Base-by-base conservation (phyloP, 2,888 invertebrate genomes). In the Acleris emargana region DNA sequence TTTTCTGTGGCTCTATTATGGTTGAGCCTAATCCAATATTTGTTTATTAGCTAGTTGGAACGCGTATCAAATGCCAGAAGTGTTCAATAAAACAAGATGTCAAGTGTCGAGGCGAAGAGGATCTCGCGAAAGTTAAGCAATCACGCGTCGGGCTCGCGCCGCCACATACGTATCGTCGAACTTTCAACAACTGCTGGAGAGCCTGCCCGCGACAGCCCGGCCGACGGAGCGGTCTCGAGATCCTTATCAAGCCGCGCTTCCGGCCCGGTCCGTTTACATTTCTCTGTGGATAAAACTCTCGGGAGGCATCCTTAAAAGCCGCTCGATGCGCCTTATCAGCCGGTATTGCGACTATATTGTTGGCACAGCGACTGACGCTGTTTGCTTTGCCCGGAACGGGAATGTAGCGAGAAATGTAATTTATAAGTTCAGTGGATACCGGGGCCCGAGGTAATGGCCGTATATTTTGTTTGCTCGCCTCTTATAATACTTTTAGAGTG, bases 301-400 rank as follows among this genome's bases (percentile, higher is more conserved):
- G 62, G 67, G 69, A 70, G 67, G 62, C 70, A 66, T 70, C 67
- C 68, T 69, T 69, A 70, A 71, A 70, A 64, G 68, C 67, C 58
- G 60, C 68, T 66, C 73, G 71, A 74, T 77, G 77, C 71, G 68
- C 76, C 77, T 83, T 83, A 83, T 83, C 83, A 67, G 73, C 73
- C 73, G 74, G 69, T 68, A 68, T 69, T 70, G 64, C 68, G 53
- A 49, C 61, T 62, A 68, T 67, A 68, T 69, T 69, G 69, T 68
- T 68, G 60, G 63, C 59, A 67, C 67, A 67, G 64, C 64, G 51
- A 57, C 53, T 61, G 49, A 51, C 60, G 61, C 59, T 64, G 64
- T 67, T 67, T 64, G 58, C 63, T 71, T 68, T 79, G 77, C 76
- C 73, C 76, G 73, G 68, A 75, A 66, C 68, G 66, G 67, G 62